Conservation (phyloP, 2,113 vertebrate species). For the Cheilinus undulatus region DNA sequence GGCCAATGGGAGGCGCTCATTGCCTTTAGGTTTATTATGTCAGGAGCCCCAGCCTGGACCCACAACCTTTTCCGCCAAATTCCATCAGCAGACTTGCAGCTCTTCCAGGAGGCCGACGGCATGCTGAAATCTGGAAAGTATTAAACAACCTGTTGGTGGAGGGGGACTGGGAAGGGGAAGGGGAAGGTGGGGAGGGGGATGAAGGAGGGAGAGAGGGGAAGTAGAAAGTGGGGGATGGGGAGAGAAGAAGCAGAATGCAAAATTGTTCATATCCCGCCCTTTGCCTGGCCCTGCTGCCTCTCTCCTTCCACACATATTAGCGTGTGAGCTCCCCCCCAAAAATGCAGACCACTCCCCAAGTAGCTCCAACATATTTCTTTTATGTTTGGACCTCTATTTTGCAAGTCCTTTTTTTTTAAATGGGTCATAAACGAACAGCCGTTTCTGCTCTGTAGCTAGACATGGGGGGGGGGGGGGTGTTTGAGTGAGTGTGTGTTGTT, state of each 20-base stretch:
- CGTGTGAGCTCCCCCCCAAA: conserved; percentile 3
- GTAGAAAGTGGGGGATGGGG: conserved; percentile 65
- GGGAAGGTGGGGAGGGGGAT: conserved; percentile 13
- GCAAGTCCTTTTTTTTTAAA: conserved; percentile 41
- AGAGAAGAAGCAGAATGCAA: conserved; percentile 70
- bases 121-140: conserved; percentile 85
- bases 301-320: conserved; percentile 12
- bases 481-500: conserved; percentile 30
- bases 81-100: conserved; percentile 79
- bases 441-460: conserved; percentile 44
- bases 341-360: conserved; percentile 66
- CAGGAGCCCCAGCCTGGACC: conserved; percentile 56
- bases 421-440: conserved; percentile 67
- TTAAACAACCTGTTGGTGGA: conserved; percentile 85
- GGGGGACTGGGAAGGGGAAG: conserved; percentile 37
- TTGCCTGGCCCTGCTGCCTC: conserved; percentile 58
- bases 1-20: conserved; percentile 77
- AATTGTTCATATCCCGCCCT: conserved; percentile 76
- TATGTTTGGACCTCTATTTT: conserved; percentile 55
- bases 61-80: conserved; percentile 77
- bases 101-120: conserved; percentile 77
- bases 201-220: conserved; percentile 39
- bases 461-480: conserved; percentile 3
- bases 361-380: conserved; percentile 56
- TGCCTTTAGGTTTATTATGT: conserved; percentile 48